Evolutionary conservation across 1,140 invertebrate species (phyloP).

Genomic region (Calephelis nemesis): DNA sequence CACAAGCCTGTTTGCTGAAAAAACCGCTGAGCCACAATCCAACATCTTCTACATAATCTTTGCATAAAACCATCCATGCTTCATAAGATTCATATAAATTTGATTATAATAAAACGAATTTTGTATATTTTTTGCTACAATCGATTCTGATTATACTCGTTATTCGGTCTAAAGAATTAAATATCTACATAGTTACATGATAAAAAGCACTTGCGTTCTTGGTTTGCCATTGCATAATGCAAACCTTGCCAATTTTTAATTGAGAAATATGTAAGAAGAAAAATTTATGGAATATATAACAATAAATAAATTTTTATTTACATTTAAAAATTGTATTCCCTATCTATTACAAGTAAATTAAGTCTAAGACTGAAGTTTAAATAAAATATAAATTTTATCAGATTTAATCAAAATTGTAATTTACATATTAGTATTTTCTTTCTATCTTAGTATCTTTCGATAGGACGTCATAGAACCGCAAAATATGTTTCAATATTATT

Average conservation of each 20-base stretch:
- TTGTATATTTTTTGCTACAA: not conserved
- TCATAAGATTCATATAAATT: constrained; percentile 22
- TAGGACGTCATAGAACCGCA: too few species aligned
- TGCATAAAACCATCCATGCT: constrained; percentile 17
- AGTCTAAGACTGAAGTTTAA: constrained; percentile 24
- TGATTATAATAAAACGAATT: constrained; percentile 34
- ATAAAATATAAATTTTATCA: not conserved
- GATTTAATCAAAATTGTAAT: constrained; percentile 22
- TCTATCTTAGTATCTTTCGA: not conserved
- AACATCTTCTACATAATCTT: constrained; percentile 8
- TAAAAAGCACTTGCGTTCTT: constrained; percentile 66
- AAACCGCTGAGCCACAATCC: constrained; percentile 41
- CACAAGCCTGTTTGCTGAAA: constrained; percentile 58
- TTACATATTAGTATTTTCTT: constrained; percentile 24
- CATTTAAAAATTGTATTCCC: constrained; percentile 71
- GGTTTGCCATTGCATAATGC: constrained; percentile 61
- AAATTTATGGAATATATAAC: constrained; percentile 76
- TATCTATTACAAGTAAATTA: constrained; percentile 57
- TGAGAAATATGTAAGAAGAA: constrained; percentile 73
- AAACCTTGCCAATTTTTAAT: constrained; percentile 71
- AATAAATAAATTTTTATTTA: constrained; percentile 79
- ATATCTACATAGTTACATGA: constrained; percentile 52
- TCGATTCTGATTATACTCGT: constrained; percentile 20
- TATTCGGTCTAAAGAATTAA: constrained; percentile 34
- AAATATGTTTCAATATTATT: constrained; percentile 7